phyloP scores from a whole-genome alignment of 2,888 invertebrate genomes.

The Hirtodrosophila cameraria region DNA sequence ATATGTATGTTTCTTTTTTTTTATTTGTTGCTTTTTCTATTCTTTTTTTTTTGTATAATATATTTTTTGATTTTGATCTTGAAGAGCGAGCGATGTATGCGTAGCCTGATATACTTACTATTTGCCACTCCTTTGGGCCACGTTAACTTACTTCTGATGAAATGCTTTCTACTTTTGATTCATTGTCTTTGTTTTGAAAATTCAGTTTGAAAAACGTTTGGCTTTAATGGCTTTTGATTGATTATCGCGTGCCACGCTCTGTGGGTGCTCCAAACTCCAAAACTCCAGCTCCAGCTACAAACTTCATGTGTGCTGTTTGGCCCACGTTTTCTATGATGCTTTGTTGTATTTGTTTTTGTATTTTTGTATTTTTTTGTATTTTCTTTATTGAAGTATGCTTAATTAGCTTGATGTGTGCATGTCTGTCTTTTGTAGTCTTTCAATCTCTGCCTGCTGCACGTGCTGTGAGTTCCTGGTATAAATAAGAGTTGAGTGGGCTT shows the following conservation, averaged over 20 bases:
- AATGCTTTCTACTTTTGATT: conserved; percentile 79
- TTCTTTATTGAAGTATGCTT: conserved; percentile 75
- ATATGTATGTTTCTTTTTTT: too few species aligned
- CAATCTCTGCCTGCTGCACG: conserved; percentile 52
- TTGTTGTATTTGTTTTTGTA: conserved; percentile 32
- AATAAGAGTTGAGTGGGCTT: conserved; percentile 52
- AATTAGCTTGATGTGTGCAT: conserved; percentile 68
- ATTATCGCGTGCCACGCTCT: conserved; percentile 80
- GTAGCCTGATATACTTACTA: conserved; percentile 61
- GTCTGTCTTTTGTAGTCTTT: conserved; percentile 16
- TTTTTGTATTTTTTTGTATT: conserved; percentile 31
- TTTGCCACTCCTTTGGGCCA: conserved; percentile 73
- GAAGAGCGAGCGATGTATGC: conserved; percentile 54
- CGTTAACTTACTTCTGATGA: conserved; percentile 64
- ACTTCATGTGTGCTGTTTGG: conserved; percentile 72
- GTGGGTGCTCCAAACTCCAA: conserved; percentile 67
- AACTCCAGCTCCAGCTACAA: conserved; percentile 4
- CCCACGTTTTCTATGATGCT: conserved; percentile 72
- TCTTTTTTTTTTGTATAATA: conserved; percentile 23
- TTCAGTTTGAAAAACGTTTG: conserved; percentile 64
- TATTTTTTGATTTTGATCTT: conserved; percentile 75
- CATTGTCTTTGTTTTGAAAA: conserved; percentile 62
- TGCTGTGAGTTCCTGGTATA: conserved; percentile 74
- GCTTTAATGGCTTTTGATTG: conserved; percentile 80
- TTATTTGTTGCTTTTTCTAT: conserved; percentile 13